phyloP scores from a whole-genome alignment of 2,797 vertebrate species.

The Lepus oiostolus region DNA sequence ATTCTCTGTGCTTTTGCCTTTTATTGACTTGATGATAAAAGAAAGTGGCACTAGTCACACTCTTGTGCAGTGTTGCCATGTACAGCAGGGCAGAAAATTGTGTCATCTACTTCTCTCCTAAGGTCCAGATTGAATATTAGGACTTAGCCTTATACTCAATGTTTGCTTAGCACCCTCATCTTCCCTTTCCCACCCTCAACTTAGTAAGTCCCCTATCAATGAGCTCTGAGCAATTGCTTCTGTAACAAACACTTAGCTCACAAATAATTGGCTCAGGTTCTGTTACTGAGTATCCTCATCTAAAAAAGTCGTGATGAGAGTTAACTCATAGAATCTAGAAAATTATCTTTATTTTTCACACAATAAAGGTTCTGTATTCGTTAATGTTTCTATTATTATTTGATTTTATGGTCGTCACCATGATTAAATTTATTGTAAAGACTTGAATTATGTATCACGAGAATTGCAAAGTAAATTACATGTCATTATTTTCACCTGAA shows the following conservation, averaged over 20 bases:
- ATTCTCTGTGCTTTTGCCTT: background rate
- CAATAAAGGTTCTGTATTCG: background rate
- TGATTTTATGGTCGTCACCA: background rate
- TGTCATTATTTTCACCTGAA: background rate
- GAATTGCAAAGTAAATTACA: background rate
- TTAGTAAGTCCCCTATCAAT: background rate
- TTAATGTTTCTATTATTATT: background rate
- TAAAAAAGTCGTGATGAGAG: background rate
- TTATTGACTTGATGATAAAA: background rate
- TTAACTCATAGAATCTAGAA: background rate
- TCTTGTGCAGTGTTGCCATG: background rate
- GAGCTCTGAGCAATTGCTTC: background rate
- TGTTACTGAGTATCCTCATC: background rate
- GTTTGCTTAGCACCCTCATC: background rate
- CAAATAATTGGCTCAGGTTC: background rate
- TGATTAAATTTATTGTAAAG: background rate
- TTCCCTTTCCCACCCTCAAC: background rate
- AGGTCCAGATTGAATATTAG: background rate
- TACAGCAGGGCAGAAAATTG: background rate
- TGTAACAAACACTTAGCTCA: background rate
- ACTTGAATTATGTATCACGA: background rate
- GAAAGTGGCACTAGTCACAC: background rate
- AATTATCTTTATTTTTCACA: background rate
- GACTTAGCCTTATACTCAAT: background rate
- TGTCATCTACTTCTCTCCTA: background rate